Evolutionary conservation across 2,113 vertebrate genomes (phyloP).

Genomic region (Diphyllodes magnificus): DNA sequence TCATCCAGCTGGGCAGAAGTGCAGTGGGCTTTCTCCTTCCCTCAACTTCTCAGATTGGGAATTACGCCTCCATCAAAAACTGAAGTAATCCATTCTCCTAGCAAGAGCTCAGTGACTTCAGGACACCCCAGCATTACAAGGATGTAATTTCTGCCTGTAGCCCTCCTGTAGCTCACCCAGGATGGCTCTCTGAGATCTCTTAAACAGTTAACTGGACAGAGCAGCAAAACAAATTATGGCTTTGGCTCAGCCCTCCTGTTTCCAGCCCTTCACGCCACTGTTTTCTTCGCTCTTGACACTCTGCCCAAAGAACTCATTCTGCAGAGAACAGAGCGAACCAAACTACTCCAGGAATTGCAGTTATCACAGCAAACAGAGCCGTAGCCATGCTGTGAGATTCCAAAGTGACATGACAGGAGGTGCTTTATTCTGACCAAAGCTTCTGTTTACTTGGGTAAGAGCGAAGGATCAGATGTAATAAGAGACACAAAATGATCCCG

Average conservation of each 20-base stretch:
- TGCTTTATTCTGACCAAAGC: conserved; percentile 33
- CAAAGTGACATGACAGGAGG: conserved; percentile 26
- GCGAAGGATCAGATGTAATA: background rate
- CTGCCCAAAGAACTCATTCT: conserved; percentile 33
- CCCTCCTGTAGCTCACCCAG: background rate
- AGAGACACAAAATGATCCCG: background rate
- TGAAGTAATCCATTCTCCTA: background rate
- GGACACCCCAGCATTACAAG: background rate
- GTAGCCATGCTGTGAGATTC: conserved; percentile 34
- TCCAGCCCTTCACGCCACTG: conserved; percentile 31
- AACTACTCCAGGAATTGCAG: conserved; percentile 24
- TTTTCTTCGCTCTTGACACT: conserved; percentile 24
- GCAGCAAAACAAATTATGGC: background rate
- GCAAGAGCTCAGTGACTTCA: fast-evolving
- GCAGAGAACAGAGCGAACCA: conserved; percentile 49
- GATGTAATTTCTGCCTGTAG: background rate
- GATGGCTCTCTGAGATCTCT: background rate
- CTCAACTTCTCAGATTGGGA: background rate
- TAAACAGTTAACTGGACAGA: conserved; percentile 16
- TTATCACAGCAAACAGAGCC: conserved; percentile 34
- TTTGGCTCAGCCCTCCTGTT: conserved; percentile 42
- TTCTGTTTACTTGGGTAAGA: conserved; percentile 38
- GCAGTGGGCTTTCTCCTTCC: background rate
- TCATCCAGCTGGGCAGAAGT: background rate
- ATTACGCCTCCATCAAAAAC: fast-evolving